Evolutionary conservation across 1,140 invertebrate genomes (phyloP).

Genomic region (Macrotrachela quadricornifera): DNA sequence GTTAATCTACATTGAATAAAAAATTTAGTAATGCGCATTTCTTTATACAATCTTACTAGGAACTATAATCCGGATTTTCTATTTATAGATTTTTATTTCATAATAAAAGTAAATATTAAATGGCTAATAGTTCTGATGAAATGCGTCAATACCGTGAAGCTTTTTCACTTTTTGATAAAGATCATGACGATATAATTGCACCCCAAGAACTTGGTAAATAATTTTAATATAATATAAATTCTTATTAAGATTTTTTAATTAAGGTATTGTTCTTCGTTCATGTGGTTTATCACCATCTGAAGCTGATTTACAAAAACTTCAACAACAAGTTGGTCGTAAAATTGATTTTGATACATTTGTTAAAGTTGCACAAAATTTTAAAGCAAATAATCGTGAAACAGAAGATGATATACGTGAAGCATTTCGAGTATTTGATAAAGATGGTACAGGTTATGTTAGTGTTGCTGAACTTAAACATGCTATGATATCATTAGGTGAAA

Average conservation of each 20-base stretch:
- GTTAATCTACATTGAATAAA: no score
- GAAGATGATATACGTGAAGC: background rate
- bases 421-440: background rate
- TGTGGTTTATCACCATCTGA: constrained; percentile 3
- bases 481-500: background rate
- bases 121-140: background rate
- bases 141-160: constrained; percentile 6
- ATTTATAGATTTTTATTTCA: no score
- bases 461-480: background rate
- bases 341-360: constrained; percentile 5
- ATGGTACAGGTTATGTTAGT: background rate
- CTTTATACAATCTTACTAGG: no score
- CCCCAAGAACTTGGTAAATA: constrained; percentile 4
- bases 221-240: no score
- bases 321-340: constrained; percentile 1
- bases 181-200: constrained; percentile 1
- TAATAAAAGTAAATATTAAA: no score
- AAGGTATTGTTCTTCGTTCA: constrained; percentile 1
- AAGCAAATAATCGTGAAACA: constrained; percentile 1
- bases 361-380: background rate
- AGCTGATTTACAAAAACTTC: background rate
- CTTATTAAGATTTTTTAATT: no score
- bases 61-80: no score
- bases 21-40: no score
- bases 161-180: constrained; percentile 3